These are phyloP conservation scores for Diplodus sargus DNA, from an alignment of 2,797 vertebrate genomes.

Conservation along the genomic window DNA sequence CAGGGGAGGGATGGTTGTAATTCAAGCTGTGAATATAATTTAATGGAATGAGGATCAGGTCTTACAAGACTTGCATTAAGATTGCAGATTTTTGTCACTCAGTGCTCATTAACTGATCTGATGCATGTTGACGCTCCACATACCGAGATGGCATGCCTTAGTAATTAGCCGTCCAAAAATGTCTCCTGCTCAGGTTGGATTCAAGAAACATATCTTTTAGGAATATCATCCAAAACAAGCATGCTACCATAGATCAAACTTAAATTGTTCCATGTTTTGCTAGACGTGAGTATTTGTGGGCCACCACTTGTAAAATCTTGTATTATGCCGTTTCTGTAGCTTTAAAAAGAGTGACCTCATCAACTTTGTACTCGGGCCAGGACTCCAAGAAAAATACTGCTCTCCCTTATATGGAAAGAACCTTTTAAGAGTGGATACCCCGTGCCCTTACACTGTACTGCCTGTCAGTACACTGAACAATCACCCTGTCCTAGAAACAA, in stretches of 20 bases:
- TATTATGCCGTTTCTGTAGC: conserved; percentile 66
- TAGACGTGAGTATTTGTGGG: conserved; percentile 11
- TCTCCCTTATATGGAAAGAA: conserved; percentile 93
- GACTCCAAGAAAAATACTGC: conserved; percentile 89
- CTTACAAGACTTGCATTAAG: conserved; percentile 6
- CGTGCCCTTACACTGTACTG: conserved; percentile 67
- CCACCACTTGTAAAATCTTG: conserved; percentile 4
- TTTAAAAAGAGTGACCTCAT: conserved; percentile 87
- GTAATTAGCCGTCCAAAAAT: conserved; percentile 51
- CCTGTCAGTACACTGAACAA: conserved; percentile 59
- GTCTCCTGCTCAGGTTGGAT: conserved; percentile 47
- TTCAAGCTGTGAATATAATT: conserved; percentile 13
- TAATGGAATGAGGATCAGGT: not conserved
- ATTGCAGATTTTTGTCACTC: conserved; percentile 29
- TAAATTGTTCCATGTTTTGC: conserved; percentile 4
- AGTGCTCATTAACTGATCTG: conserved; percentile 41
- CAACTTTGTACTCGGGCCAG: conserved; percentile 88
- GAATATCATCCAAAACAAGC: not conserved
- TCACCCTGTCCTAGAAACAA: conserved; percentile 66
- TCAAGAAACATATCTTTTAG: conserved; percentile 6
- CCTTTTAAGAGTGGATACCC: conserved; percentile 78
- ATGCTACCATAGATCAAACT: not conserved
- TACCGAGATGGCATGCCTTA: conserved; percentile 59
- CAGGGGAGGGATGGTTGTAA: conserved; percentile 1
- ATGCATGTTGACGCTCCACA: conserved; percentile 59